These are phyloP conservation scores for Megaustenia siamemsis DNA, from an alignment of 2,888 invertebrate species.

Conservation along the genomic window DNA sequence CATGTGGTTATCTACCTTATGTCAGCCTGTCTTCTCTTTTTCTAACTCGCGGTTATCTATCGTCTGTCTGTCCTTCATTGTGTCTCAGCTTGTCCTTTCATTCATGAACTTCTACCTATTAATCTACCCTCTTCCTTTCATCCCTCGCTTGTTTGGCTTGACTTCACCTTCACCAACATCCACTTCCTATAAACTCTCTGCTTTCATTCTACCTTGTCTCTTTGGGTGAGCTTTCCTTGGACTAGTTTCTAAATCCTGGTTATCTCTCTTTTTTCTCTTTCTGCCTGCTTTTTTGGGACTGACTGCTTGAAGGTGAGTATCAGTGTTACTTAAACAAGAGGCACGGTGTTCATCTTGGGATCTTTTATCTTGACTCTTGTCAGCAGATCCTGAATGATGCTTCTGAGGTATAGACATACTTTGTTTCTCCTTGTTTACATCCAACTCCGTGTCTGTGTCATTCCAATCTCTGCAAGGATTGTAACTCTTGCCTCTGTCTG, in stretches of 20 bases:
- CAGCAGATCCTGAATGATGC: background rate
- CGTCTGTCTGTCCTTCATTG: too few species aligned
- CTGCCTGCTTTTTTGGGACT: background rate
- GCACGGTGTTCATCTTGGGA: background rate
- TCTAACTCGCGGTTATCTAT: too few species aligned
- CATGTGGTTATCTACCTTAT: too few species aligned
- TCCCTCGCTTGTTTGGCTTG: too few species aligned
- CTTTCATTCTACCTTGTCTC: too few species aligned
- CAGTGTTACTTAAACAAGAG: background rate
- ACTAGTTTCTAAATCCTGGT: background rate
- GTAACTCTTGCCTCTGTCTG: background rate
- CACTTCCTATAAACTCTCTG: too few species aligned
- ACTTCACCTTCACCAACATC: too few species aligned
- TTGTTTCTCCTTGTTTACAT: background rate
- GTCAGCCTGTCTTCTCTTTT: too few species aligned
- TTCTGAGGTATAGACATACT: background rate
- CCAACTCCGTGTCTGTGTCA: background rate
- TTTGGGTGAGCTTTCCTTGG: too few species aligned
- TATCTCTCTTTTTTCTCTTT: background rate
- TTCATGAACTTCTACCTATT: too few species aligned
- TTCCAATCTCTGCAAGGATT: background rate
- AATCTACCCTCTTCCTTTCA: too few species aligned
- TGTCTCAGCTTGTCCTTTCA: too few species aligned
- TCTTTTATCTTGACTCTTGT: background rate
- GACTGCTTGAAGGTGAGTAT: background rate